Base-by-base conservation (phyloP, 1,140 invertebrate genomes). In the Pseudobourletiella spinata region DNA sequence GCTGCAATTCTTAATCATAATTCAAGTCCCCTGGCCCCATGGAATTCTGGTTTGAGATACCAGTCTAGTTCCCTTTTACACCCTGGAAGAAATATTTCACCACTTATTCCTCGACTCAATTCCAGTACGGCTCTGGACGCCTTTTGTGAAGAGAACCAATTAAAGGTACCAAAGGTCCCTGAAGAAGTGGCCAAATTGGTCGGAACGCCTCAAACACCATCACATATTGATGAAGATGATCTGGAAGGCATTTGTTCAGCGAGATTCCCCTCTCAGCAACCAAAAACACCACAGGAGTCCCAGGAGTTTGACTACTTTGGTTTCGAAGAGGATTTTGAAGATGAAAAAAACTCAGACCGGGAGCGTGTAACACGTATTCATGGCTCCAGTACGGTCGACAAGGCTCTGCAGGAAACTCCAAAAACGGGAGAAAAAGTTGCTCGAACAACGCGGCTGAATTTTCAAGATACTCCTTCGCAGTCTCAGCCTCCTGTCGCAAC, bases 231-330 rank as follows among this genome's bases (percentile, higher is more conserved):
- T 30, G 39, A 28, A 8, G 59, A 61, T 26, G 50, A 55, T 8
- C 18, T 61, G 14, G 59, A 46, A 16, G 51, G 32, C 2, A 54
- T 75, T 20, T 77, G 76, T 58, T 78, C 77, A 16, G 77, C 75
- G 26, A 66, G 66, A 62, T 78, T 78, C 71, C 65, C 61, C 46
- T 75, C 72, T 56, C 70, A 73, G 29, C 66, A 58, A 35, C 62
- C 65, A 4, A 63, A 62, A 16, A 70, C 63, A 35, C 63, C 62
- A 55, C 25, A 24, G 3, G 59, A 65, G 22, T 63, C 71, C 16
- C 74, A 76, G 30, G 77, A 73, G 42, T 75, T 78, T 56, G 62
- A 77, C 39, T 25, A 6, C 14, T 48, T 60, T 20, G 63, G 15
- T 24, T 77, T 79, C 57, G 64, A 60, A 25, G 32, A 61, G 18